Base-by-base conservation (phyloP, 2,797 vertebrate genomes). In the Enteromius afrohamiltoni region DNA sequence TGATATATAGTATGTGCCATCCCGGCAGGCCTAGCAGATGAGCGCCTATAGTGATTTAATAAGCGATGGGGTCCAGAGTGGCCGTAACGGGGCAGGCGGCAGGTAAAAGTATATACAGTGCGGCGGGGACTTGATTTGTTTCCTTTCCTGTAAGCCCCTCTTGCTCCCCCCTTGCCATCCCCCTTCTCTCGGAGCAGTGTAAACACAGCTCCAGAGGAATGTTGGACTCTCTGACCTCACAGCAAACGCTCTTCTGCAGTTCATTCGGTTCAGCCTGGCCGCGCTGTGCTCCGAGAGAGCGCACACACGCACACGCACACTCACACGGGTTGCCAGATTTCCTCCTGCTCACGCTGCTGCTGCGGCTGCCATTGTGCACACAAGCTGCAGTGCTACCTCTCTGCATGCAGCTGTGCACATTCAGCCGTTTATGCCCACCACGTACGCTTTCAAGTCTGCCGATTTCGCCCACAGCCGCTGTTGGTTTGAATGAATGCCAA, bases 131-230 rank as follows among this genome's bases (percentile, higher is more conserved):
- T 91, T 94, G 91, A 94, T 94, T 94, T 94, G 89, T 90, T 92
- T 90, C 93, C 93, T 85, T 85, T 85, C 16, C 9, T 74, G 93
- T 93, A 92, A 93, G 93, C 90, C 93, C 86, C 90, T 91, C 94
- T 89, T 84, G 86, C 84, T 45, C 74, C 91, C 93, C 93, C 83
- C 75, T 80, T 70, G 76, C 45, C 86, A 85, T 82, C 88, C 90
- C 88, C 83, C 90, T 87, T 88, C 90, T 88, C 85, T 87, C 91
- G 88, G 89, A 92, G 91, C 94, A 94, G 94, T 94, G 93, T 95
- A 95, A 95, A 94, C 94, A 93, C 89, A 90, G 93, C 93, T 94
- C 93, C 93, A 94, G 93, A 93, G 94, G 94, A 95, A 95, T 95
- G 94, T 94, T 95, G 94, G 93, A 95, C 94, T 94, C 94, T 86